A percentile compares a stretch with the other conserved stretches of the same genome.
phyloP scores from a whole-genome alignment of 2,113 vertebrate genomes.

The Cochlearius cochlearius region DNA sequence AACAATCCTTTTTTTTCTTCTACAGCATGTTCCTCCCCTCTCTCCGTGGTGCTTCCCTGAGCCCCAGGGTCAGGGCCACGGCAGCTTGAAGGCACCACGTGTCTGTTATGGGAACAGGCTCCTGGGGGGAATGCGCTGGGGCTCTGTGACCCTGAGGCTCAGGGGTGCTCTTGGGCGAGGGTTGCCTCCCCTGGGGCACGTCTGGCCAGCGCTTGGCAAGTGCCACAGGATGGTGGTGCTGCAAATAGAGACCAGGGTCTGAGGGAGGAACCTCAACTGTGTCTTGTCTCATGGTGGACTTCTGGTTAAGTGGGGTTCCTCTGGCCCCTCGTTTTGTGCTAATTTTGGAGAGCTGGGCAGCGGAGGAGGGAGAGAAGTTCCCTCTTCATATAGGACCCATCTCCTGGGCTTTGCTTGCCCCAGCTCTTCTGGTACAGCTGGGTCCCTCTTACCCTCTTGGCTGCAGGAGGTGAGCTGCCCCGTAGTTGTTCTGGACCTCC shows the following conservation, averaged over 20 bases:
- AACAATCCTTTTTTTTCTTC: background rate
- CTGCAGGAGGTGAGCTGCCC: background rate
- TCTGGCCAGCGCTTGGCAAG: background rate
- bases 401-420: background rate
- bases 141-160: background rate
- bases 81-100: conserved; percentile 5
- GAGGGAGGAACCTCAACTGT: background rate
- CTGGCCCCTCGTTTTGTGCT: background rate
- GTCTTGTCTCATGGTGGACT: background rate
- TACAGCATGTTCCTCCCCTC: background rate
- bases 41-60: background rate
- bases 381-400: background rate
- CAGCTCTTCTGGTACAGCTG: background rate
- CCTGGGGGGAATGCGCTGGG: background rate
- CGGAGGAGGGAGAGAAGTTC: background rate
- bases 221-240: background rate
- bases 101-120: background rate
- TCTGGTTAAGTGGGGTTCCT: background rate
- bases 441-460: background rate
- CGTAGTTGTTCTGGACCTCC: background rate
- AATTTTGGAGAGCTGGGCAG: background rate
- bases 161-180: background rate
- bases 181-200: background rate
- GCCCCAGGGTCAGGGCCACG: background rate
- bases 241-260: background rate